Evolutionary conservation across 2,113 vertebrate species (phyloP), one percentile per base, ranked within the genome.

Genomic region (Anhinga anhinga): DNA sequence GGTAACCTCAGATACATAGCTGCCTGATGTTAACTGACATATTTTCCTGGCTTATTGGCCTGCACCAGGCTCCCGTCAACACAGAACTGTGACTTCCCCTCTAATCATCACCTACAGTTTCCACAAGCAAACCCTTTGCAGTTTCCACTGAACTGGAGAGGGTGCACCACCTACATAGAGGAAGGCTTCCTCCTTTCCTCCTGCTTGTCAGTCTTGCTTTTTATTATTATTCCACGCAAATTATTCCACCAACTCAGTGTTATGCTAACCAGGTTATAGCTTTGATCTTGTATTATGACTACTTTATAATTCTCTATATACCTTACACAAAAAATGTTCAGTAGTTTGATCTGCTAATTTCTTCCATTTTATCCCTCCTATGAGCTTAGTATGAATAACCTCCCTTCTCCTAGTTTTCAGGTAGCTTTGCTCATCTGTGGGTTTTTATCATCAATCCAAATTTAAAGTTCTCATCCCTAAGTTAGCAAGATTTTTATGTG

Each of bases 21-120:
- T 58, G 36, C 36, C 63, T 20, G 5, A 4, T 9, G 17, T 7
- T 18, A 40, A 13, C 0, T 1, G 1, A 19, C 20, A 38, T 19
- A 3, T n/a, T 42, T 50, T 45, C 52, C 70, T 59, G 81, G 30
- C 6, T 63, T 36, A 8, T 5, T 18, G 21, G 25, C 22, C 42
- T 26, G n/a, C 2, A 1, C 8, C 45, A 76, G 82, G 34, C 69
- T 56, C 36, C 56, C 74, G 20, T 13, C 3, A 17, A 40, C 52
- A 52, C 58, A 82, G 53, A 62, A 23, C 23, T 6, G 22, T 0
- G 0, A 21, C 63, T 34, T 12, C 8, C 62, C 56, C 63, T 61
- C 52, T 61, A 21, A 4, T 86, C 53, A 55, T 3, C 23, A n/a
- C 0, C 52, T 5, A 16, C 22, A 12, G 26, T 38, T 38, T 25